Evolutionary conservation across 2,888 invertebrate genomes (phyloP).

Genomic region (Nomada fucata): DNA sequence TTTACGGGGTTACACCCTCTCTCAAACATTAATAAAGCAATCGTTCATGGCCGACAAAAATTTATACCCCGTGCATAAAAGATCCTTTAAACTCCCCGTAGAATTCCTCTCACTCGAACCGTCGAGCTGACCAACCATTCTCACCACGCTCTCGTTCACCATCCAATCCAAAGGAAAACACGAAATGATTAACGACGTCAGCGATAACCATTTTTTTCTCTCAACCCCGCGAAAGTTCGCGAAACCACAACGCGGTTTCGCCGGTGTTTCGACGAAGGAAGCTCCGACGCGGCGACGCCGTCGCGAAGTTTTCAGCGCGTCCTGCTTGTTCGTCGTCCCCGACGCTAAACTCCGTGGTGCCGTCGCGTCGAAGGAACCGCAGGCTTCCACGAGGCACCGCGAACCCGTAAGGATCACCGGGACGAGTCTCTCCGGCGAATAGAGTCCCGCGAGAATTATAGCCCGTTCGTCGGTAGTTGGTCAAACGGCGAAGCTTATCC

Average conservation of each 20-base stretch:
- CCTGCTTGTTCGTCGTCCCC: slow-evolving; percentile 32
- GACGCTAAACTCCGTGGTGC: slow-evolving; percentile 54
- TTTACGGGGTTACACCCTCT: no score
- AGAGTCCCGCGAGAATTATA: slow-evolving; percentile 54
- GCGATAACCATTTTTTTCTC: slow-evolving; percentile 33
- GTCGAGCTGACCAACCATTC: no score
- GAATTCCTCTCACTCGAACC: no score
- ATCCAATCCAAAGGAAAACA: no score
- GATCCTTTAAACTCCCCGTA: no score
- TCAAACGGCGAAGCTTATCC: slow-evolving; percentile 59
- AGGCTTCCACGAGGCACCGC: slow-evolving; percentile 9
- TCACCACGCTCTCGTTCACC: no score
- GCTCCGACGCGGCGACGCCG: slow-evolving; percentile 19
- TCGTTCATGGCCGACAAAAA: no score
- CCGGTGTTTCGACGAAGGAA: background rate
- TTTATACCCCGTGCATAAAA: no score
- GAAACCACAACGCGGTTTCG: background rate
- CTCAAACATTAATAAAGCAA: no score
- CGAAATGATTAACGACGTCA: background rate
- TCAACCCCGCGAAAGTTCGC: background rate
- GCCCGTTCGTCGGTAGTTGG: slow-evolving; percentile 51
- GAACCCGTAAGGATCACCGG: slow-evolving; percentile 1
- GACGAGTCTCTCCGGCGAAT: slow-evolving; percentile 25
- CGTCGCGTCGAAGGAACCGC: slow-evolving; percentile 24
- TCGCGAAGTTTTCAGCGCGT: slow-evolving; percentile 56